Percentiles rank a stretch among this genome's conserved stretches.
These are phyloP conservation scores for Anser cygnoides DNA, from an alignment of 2,113 vertebrate species.

Conservation along the genomic window DNA sequence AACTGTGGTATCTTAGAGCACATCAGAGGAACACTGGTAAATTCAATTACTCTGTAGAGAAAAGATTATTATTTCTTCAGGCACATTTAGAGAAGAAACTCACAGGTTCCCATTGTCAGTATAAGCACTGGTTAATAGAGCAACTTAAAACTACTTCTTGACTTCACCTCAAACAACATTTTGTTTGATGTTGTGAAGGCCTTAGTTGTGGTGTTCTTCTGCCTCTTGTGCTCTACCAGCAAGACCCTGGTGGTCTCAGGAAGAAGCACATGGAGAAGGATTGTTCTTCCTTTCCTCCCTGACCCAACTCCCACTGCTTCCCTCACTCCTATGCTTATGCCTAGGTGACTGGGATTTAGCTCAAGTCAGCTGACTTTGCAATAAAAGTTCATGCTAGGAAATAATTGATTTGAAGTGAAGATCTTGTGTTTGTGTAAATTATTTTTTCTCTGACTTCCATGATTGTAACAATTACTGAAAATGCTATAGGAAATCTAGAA, in stretches of 20 bases:
- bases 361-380: neutral
- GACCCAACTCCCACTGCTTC: neutral
- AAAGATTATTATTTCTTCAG: neutral
- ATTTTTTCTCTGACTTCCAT: neutral
- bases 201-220: accelerated
- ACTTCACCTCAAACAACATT: neutral
- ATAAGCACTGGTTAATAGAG: neutral
- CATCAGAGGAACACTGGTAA: neutral
- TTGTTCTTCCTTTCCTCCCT: neutral
- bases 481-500: neutral
- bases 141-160: neutral
- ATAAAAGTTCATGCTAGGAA: neutral
- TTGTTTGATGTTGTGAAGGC: neutral
- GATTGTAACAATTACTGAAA: neutral
- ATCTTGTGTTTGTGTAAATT: neutral
- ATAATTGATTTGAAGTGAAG: neutral
- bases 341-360: neutral
- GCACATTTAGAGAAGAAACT: neutral
- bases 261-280: neutral
- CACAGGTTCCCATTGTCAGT: neutral
- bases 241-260: neutral
- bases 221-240: neutral
- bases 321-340: neutral
- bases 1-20: neutral
- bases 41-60: neutral